Conservation (phyloP, 2,113 vertebrate genomes). For the Ancistrus triradiatus region DNA sequence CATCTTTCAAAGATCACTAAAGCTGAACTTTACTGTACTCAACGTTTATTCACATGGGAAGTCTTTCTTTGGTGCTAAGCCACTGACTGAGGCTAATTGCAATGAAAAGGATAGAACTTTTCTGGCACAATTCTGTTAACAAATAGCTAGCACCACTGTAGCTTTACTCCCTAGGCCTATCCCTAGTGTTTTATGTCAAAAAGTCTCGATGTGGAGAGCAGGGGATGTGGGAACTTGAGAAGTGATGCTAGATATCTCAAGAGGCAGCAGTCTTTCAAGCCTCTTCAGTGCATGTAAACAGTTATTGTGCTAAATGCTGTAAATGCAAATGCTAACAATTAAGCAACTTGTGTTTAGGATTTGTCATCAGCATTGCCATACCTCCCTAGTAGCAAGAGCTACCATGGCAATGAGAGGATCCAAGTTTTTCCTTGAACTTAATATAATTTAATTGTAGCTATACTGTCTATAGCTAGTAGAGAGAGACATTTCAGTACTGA, state of each 20-base stretch:
- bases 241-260: background rate
- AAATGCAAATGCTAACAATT: constrained; percentile 60
- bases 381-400: constrained; percentile 46
- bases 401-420: constrained; percentile 52
- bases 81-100: no score
- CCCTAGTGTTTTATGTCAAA: constrained; percentile 12
- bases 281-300: constrained; percentile 25
- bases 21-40: no score
- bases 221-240: background rate
- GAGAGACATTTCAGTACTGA: no score
- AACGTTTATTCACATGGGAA: no score
- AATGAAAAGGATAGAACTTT: no score
- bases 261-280: background rate
- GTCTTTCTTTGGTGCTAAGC: no score
- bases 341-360: constrained; percentile 53
- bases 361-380: constrained; percentile 57
- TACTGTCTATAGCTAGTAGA: constrained; percentile 73
- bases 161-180: background rate
- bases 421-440: constrained; percentile 62
- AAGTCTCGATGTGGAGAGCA: constrained; percentile 10
- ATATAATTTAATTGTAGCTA: constrained; percentile 83
- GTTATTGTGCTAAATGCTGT: no score
- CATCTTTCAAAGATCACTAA: no score
- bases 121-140: no score
- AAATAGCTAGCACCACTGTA: no score